Percentiles rank a stretch among this genome's conserved stretches.
These are phyloP conservation scores for Serrognathus titanus DNA, from an alignment of 2,888 invertebrate species.

Conservation along the genomic window DNA sequence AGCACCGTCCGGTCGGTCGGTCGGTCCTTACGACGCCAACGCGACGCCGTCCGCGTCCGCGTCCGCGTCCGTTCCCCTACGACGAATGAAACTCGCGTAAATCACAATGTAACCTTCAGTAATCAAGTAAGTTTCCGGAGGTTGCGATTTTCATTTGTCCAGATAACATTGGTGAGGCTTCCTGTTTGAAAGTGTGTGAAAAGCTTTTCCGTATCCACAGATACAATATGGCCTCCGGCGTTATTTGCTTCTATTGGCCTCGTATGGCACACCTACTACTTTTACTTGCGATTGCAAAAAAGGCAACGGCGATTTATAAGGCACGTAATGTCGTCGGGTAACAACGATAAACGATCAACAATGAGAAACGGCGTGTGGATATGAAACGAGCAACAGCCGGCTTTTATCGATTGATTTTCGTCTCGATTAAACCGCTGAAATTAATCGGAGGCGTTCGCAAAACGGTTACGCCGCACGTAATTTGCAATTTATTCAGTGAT, in stretches of 20 bases:
- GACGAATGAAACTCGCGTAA: too few relatives aligned
- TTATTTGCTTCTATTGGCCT: constrained; percentile 15
- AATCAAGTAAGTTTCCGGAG: too few relatives aligned
- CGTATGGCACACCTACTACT: constrained; percentile 17
- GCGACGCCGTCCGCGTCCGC: too few relatives aligned
- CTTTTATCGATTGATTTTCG: too few relatives aligned
- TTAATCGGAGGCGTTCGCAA: background rate
- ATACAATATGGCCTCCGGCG: constrained; percentile 16
- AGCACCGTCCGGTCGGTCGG: too few relatives aligned
- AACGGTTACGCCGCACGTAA: background rate
- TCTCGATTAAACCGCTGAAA: background rate
- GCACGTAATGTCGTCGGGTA: background rate
- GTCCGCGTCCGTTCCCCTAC: too few relatives aligned
- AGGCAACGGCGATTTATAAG: constrained; percentile 6
- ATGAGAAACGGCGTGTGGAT: too few relatives aligned
- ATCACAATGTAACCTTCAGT: too few relatives aligned
- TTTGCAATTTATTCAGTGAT: constrained; percentile 4
- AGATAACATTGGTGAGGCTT: constrained; percentile 13
- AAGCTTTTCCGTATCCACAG: constrained; percentile 8
- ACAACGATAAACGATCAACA: background rate
- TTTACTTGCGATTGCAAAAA: constrained; percentile 12
- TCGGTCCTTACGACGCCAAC: too few relatives aligned
- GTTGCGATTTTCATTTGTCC: too few relatives aligned
- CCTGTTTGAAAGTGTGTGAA: constrained; percentile 23
- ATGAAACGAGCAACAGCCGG: too few relatives aligned